Base-by-base conservation (phyloP, 2,888 invertebrate species). In the Euspilapteryx auroguttella region DNA sequence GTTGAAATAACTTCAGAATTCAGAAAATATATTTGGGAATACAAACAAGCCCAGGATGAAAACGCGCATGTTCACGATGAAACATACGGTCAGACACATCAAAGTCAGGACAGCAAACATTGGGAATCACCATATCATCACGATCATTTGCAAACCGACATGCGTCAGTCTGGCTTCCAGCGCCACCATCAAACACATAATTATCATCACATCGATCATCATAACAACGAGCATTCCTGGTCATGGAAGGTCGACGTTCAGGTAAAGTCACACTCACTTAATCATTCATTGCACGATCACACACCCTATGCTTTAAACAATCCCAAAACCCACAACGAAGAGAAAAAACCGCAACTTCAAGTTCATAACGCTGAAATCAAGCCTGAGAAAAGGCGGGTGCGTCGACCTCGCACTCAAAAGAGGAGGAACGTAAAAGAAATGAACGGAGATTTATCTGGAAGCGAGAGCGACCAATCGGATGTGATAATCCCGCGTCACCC, bases 401-500 rank as follows among this genome's bases (percentile, higher is more conserved):
- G 17, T 8, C 17, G 17, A 8, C 5, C 17, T 8, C 5, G 8
- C 12, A 21, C 12, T 21, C 10, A 21, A 9, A n/a, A 21, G 21
- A 8, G 27, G 21, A 3, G 6, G 10, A 11, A 12, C 13, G 9
- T 21, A 10, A 3, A 21, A 8, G 5, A 5, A 8, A 5, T 8
- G 8, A 17, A 17, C 17, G 5, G 8, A 5, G 5, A 6, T 8
- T 6, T 6, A 5, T 17, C 17, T 6, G 8, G 5, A 5, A 8
- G 8, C 17, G 17, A 17, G 17, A 17, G 17, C 17, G 17, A 17
- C 17, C 5, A 17, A 8, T 5, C 5, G 25, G 64, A 64, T 31
- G n/a, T n/a, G n/a, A 44, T 58, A 29, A 47, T 48, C 30, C 75
- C 75, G n/a, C 55, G 75, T 34, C 77, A 78, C 39, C 76, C 76